These are phyloP conservation scores for Artibeus lituratus DNA, from an alignment of 2,797 vertebrate species.

Conservation along the genomic window DNA sequence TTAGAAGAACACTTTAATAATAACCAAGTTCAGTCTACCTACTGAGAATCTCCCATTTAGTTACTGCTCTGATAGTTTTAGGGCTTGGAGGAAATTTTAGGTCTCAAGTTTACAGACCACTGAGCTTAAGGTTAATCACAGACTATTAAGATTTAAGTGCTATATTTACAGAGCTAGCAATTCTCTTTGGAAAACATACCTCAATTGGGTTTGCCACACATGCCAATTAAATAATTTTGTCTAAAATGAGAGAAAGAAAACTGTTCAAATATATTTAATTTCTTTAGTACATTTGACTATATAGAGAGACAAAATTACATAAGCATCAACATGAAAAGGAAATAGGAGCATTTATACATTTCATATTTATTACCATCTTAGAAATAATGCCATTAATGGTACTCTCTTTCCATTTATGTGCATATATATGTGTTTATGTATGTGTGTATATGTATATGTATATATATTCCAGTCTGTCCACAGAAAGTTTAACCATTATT, in stretches of 20 bases:
- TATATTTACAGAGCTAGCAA: constrained; percentile 46
- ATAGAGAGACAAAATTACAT: neutral
- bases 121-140: constrained; percentile 60
- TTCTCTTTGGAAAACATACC: constrained; percentile 47
- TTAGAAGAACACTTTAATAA: neutral
- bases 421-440: neutral
- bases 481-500: neutral
- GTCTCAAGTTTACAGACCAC: constrained; percentile 38
- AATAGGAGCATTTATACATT: neutral
- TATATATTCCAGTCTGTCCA: neutral
- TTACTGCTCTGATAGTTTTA: neutral
- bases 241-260: neutral
- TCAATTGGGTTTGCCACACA: neutral
- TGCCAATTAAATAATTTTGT: neutral
- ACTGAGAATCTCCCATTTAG: neutral
- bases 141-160: constrained; percentile 41
- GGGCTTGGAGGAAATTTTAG: neutral
- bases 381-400: neutral
- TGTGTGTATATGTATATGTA: rapidly evolving
- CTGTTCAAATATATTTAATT: neutral
- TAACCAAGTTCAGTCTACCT: neutral
- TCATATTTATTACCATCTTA: neutral
- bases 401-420: neutral
- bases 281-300: neutral
- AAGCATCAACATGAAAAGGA: neutral